These are phyloP conservation scores for Aphodius sticticus DNA, from an alignment of 2,888 invertebrate genomes.

Conservation along the genomic window DNA sequence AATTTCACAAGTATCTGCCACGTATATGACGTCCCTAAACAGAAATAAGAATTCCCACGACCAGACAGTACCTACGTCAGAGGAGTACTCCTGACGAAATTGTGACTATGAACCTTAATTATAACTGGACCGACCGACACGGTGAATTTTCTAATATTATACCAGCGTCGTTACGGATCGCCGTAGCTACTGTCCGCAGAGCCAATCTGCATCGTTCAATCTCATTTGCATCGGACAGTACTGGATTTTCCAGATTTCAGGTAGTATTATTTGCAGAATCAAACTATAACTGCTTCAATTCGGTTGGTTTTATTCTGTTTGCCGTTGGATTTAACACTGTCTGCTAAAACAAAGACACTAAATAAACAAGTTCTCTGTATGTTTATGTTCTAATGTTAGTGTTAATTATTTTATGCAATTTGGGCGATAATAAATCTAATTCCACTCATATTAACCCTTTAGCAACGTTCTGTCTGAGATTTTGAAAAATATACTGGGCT, in stretches of 20 bases:
- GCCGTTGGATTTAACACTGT: neutral
- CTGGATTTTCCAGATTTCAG: constrained; percentile 4
- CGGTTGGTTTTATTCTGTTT: neutral
- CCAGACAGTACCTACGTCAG: neutral
- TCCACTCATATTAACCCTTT: too few species aligned
- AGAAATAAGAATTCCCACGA: neutral
- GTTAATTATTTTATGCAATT: too few species aligned
- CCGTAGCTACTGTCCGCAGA: too few species aligned
- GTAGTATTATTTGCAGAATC: neutral
- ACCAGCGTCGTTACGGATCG: too few species aligned
- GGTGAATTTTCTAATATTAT: neutral
- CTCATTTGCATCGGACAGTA: neutral
- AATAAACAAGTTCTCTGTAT: neutral
- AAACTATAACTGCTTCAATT: neutral
- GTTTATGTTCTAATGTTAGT: neutral
- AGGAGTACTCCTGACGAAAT: neutral
- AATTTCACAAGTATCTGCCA: neutral
- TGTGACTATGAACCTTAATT: neutral
- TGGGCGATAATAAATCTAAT: too few species aligned
- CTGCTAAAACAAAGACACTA: neutral
- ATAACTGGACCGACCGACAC: neutral
- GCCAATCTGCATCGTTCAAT: neutral
- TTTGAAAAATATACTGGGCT: too few species aligned
- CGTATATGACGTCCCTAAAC: neutral
- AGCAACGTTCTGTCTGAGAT: too few species aligned